Evolutionary conservation across 2,113 vertebrate genomes (phyloP).

Genomic region (Okapia johnstoni): DNA sequence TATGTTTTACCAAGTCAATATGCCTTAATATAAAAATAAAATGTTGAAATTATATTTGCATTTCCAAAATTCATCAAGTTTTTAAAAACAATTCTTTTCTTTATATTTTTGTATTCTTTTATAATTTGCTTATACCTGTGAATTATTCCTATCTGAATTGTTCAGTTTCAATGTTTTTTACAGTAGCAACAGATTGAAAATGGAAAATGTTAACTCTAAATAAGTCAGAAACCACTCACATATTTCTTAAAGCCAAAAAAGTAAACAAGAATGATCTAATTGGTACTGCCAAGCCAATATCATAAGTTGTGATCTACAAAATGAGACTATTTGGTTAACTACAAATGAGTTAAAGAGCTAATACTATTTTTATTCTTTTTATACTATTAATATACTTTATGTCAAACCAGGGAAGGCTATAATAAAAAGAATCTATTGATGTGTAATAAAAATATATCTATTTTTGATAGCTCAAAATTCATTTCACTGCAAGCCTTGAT

Average conservation of each 20-base stretch:
- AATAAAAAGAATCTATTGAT: background rate
- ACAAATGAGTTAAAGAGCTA: background rate
- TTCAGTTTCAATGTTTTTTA: background rate
- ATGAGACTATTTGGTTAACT: background rate
- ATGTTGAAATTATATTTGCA: background rate
- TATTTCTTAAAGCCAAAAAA: background rate
- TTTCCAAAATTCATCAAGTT: slow-evolving; percentile 10
- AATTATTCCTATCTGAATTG: background rate
- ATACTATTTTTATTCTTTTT: background rate
- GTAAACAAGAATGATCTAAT: background rate
- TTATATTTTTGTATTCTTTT: slow-evolving; percentile 14
- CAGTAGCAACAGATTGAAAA: background rate
- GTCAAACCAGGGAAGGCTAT: background rate
- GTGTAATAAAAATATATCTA: background rate
- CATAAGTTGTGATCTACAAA: background rate
- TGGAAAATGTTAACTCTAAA: background rate
- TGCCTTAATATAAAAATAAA: background rate
- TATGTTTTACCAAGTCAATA: background rate
- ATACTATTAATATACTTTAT: background rate
- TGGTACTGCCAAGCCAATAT: background rate
- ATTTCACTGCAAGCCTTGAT: background rate
- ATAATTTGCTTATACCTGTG: background rate
- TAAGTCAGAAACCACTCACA: slow-evolving; percentile 2
- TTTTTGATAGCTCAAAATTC: background rate
- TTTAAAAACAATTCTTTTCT: background rate